A percentile compares a stretch with the other conserved stretches of the same genome.
These are phyloP conservation scores for Sphenopsis melanotis DNA, from an alignment of 2,797 vertebrate genomes.

Conservation along the genomic window DNA sequence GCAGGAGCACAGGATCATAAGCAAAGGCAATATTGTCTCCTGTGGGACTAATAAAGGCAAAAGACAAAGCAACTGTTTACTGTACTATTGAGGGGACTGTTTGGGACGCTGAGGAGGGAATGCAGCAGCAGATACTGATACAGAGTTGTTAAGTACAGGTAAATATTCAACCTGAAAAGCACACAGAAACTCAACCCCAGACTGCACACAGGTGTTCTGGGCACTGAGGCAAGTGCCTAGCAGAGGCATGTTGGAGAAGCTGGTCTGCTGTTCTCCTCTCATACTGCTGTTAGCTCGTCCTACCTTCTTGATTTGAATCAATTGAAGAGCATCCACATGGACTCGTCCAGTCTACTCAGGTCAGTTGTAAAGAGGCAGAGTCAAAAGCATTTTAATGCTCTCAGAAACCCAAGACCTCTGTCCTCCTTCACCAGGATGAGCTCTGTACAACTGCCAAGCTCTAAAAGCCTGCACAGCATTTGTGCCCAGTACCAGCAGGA, in stretches of 20 bases:
- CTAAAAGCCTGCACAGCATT: conserved; percentile 22
- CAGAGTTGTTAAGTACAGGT: background rate
- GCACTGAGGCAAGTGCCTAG: background rate
- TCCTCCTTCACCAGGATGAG: background rate
- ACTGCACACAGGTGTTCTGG: background rate
- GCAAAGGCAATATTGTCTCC: conserved; percentile 49
- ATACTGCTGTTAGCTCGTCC: background rate
- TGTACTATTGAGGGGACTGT: background rate
- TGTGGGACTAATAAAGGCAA: conserved; percentile 43
- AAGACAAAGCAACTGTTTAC: conserved; percentile 51
- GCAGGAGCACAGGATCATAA: conserved; percentile 32
- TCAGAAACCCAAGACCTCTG: background rate
- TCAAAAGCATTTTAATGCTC: background rate
- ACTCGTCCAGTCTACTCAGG: background rate
- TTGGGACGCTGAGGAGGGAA: background rate
- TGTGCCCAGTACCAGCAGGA: conserved; percentile 45
- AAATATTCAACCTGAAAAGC: conserved; percentile 7
- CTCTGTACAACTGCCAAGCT: background rate
- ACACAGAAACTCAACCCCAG: background rate
- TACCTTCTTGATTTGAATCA: background rate
- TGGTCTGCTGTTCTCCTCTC: background rate
- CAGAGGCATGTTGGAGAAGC: background rate
- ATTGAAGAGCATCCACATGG: background rate
- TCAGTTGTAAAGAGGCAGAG: background rate
- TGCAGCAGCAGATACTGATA: background rate